Conservation (phyloP, 2,797 vertebrate genomes). For the Pseudocheirus occidentalis region DNA sequence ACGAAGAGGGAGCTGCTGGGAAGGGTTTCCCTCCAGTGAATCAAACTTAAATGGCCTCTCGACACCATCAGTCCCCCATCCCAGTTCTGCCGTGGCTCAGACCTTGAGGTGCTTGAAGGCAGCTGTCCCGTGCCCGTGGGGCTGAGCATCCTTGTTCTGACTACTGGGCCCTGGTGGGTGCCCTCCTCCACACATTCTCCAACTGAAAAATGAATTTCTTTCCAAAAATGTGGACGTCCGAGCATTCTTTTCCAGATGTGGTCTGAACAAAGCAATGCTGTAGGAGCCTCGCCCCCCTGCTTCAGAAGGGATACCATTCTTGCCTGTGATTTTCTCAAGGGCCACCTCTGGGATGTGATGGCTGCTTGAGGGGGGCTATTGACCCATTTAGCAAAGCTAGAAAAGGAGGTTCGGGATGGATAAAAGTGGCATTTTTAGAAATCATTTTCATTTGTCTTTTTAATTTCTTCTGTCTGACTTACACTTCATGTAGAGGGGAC, state of each 20-base stretch:
- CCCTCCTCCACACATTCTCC: not conserved
- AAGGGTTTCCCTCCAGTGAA: not conserved
- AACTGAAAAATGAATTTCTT: not conserved
- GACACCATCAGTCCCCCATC: not conserved
- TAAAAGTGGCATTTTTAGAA: constrained; percentile 37
- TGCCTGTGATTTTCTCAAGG: not conserved
- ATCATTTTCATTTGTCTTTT: constrained; percentile 18
- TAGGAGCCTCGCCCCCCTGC: not conserved
- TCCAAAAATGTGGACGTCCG: not conserved
- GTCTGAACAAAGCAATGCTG: not conserved
- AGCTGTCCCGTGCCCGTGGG: not conserved
- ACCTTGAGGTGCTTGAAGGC: not conserved
- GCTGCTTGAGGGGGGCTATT: constrained; percentile 11
- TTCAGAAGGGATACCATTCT: not conserved
- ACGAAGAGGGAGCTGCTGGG: not conserved
- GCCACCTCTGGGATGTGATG: not conserved
- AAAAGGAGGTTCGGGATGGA: not conserved
- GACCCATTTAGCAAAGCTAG: not conserved
- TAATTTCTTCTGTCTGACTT: not conserved
- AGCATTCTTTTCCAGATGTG: not conserved
- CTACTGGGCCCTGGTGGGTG: not conserved
- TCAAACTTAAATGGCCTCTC: not conserved
- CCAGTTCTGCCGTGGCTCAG: not conserved
- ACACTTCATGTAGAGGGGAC: constrained; percentile 17
- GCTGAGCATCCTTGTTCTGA: not conserved